These are phyloP conservation scores for Chironex yamaguchii DNA, from an alignment of 30 jellyfish, hydroid and myxozoan genomes.

Conservation along the genomic window DNA sequence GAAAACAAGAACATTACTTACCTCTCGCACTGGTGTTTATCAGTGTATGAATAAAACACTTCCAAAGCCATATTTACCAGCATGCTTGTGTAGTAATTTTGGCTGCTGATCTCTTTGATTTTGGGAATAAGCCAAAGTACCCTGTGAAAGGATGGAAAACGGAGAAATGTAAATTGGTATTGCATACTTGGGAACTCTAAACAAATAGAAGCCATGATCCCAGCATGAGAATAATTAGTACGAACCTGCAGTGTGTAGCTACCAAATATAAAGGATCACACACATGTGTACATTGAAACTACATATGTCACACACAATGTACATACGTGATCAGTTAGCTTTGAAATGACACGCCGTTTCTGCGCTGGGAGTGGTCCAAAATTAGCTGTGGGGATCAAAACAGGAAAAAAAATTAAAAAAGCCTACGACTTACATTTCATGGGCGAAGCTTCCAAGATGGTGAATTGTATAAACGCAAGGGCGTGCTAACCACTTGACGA, in stretches of 20 bases:
- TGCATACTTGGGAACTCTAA: neutral
- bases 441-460: slow-evolving; percentile 62
- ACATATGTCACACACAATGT: too few relatives aligned
- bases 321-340: too few relatives aligned
- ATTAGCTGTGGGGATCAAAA: too few relatives aligned
- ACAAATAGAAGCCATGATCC: neutral
- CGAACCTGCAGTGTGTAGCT: too few relatives aligned
- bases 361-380: too few relatives aligned
- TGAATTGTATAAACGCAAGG: slow-evolving; percentile 82
- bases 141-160: slow-evolving; percentile 33
- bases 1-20: slow-evolving; percentile 27
- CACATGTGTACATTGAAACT: too few relatives aligned
- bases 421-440: slow-evolving; percentile 87
- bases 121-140: slow-evolving; percentile 82
- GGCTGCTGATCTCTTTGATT: slow-evolving; percentile 74
- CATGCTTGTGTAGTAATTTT: slow-evolving; percentile 64
- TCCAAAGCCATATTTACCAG: slow-evolving; percentile 73
- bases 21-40: slow-evolving; percentile 85
- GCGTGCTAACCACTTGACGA: slow-evolving; percentile 85
- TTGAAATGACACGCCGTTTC: too few relatives aligned
- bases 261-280: too few relatives aligned
- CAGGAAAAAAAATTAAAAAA: too few relatives aligned
- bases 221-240: neutral
- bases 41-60: slow-evolving; percentile 82
- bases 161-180: neutral